Conservation (phyloP, 2,797 vertebrate genomes). For the Gymnopithys bicolor region DNA sequence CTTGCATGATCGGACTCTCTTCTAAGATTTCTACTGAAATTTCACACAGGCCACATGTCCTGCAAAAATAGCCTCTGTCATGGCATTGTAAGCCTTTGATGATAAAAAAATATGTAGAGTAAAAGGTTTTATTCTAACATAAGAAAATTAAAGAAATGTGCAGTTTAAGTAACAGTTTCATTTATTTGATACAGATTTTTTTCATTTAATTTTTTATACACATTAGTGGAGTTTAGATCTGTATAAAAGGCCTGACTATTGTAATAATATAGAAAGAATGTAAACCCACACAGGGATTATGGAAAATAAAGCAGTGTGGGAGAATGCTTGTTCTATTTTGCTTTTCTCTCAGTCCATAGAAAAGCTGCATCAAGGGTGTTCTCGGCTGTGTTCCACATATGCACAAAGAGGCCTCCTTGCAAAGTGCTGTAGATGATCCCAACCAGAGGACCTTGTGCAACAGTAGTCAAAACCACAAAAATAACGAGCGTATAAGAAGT, state of each 20-base stretch:
- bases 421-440: neutral
- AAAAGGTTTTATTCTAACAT: neutral
- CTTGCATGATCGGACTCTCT: neutral
- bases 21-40: neutral
- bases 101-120: neutral
- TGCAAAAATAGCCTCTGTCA: neutral
- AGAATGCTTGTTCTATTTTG: neutral
- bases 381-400: neutral
- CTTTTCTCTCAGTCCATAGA: neutral
- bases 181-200: neutral
- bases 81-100: neutral
- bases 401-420: neutral
- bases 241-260: neutral
- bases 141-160: neutral
- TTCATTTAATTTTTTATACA: neutral
- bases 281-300: neutral
- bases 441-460: neutral
- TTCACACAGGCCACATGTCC: neutral
- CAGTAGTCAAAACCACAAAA: neutral
- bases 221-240: neutral
- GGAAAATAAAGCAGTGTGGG: neutral
- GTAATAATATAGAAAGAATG: neutral
- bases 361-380: neutral
- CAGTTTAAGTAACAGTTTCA: neutral
- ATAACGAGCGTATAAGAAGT: neutral